Evolutionary conservation across 2,113 vertebrate species (phyloP).

Genomic region (Xiphophorus hellerii): DNA sequence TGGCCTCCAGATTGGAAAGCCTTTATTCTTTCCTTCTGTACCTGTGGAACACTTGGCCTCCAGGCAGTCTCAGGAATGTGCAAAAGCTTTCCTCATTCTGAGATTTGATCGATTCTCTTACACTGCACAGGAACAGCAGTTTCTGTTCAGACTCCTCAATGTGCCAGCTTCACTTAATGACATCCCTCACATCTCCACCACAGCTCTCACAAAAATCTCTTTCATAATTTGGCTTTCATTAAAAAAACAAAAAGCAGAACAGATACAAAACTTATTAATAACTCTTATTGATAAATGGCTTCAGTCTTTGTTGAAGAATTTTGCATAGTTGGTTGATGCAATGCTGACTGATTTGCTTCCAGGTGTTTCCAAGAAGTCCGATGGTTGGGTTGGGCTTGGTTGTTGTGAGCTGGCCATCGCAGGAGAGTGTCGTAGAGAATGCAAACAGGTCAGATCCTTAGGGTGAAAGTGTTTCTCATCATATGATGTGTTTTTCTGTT

Average conservation of each 20-base stretch:
- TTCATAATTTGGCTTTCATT: background rate
- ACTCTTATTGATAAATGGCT: background rate
- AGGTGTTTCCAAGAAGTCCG: conserved; percentile 94
- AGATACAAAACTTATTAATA: background rate
- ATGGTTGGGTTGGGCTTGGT: conserved; percentile 96
- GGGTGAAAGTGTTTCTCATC: background rate
- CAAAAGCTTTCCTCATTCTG: background rate
- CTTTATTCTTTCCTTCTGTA: conserved; percentile 26
- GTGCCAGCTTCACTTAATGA: conserved; percentile 1
- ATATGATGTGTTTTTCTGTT: background rate
- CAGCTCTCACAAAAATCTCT: background rate
- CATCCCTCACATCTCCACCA: background rate
- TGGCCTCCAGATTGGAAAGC: conserved; percentile 24
- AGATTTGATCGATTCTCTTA: conserved; percentile 19
- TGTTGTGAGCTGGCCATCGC: conserved; percentile 97
- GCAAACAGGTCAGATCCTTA: conserved; percentile 87
- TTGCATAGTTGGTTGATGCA: background rate
- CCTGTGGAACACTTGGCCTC: background rate
- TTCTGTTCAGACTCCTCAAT: background rate
- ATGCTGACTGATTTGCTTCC: conserved; percentile 15
- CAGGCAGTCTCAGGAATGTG: conserved; percentile 11
- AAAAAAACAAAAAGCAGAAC: no score
- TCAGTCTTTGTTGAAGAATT: background rate
- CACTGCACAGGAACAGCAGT: conserved; percentile 12
- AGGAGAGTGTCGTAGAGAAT: conserved; percentile 91